Evolutionary conservation across 2,113 vertebrate species (phyloP).

Genomic region (Ochotona curzoniae): DNA sequence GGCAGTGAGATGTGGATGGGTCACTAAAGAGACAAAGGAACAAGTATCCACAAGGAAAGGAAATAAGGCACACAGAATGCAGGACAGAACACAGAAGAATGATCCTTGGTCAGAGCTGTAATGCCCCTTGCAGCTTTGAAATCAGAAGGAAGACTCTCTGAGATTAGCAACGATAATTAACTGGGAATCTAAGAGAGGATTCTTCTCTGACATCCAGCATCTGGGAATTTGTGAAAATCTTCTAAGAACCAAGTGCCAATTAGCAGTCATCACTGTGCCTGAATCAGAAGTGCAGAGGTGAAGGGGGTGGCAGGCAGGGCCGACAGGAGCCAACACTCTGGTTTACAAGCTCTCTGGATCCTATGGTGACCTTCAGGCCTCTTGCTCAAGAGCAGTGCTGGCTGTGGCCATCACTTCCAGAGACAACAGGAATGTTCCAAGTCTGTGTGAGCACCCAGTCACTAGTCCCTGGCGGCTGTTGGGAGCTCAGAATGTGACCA

Average conservation of each 20-base stretch:
- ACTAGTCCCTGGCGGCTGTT: neutral
- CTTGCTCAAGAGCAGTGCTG: neutral
- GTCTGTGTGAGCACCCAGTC: neutral
- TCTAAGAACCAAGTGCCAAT: neutral
- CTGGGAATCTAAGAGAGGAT: neutral
- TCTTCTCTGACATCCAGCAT: neutral
- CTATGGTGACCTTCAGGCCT: neutral
- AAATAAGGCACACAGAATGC: neutral
- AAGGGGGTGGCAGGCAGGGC: too few species aligned
- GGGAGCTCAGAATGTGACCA: neutral
- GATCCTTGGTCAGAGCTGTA: neutral
- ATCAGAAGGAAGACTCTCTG: neutral
- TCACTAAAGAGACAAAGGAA: slow-evolving; percentile 11
- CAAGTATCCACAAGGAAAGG: neutral
- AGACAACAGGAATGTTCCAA: neutral
- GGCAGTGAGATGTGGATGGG: neutral
- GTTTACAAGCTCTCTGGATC: neutral
- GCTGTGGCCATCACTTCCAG: accelerated
- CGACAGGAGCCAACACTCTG: neutral
- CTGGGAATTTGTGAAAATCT: neutral
- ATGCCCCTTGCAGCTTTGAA: neutral
- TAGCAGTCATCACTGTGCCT: neutral
- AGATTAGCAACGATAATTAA: neutral
- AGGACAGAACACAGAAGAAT: neutral
- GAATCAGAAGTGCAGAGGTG: neutral